Conservation (phyloP, 2,113 vertebrate genomes). For the Brevimyrus niger region DNA sequence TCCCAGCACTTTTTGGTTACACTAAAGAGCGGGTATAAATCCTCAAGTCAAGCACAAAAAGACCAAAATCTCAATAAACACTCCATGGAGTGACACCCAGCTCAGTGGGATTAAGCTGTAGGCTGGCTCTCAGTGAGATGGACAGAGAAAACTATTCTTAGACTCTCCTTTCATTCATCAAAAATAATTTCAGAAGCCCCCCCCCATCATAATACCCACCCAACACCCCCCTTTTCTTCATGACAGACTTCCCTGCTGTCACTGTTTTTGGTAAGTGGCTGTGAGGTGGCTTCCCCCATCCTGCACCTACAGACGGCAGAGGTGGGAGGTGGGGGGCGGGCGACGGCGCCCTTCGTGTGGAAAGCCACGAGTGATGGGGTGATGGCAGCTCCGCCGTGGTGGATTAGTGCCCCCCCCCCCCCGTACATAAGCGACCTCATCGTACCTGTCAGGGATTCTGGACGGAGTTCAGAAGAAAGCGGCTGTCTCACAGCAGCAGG, state of each 20-base stretch:
- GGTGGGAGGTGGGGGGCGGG: too few species aligned
- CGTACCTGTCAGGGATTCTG: not conserved
- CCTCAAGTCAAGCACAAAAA: not conserved
- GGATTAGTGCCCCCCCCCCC: not conserved
- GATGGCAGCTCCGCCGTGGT: not conserved
- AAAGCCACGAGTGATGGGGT: too few species aligned
- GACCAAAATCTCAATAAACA: not conserved
- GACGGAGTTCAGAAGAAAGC: not conserved
- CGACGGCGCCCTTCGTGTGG: too few species aligned
- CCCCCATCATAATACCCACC: not conserved
- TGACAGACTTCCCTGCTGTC: not conserved
- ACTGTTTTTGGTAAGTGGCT: not conserved
- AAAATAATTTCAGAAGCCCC: not conserved
- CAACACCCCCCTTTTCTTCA: not conserved
- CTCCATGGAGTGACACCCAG: not conserved
- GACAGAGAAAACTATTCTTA: not conserved
- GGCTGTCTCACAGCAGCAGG: not conserved
- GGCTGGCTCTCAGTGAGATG: not conserved
- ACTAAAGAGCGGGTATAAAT: not conserved
- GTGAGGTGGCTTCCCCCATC: not conserved
- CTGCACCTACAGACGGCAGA: too few species aligned
- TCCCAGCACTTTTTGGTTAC: not conserved
- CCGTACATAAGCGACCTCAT: not conserved
- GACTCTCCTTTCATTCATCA: not conserved
- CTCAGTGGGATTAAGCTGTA: not conserved